Evolutionary conservation across 2,888 invertebrate species (phyloP).

Genomic region (Lumbricus terrestris): DNA sequence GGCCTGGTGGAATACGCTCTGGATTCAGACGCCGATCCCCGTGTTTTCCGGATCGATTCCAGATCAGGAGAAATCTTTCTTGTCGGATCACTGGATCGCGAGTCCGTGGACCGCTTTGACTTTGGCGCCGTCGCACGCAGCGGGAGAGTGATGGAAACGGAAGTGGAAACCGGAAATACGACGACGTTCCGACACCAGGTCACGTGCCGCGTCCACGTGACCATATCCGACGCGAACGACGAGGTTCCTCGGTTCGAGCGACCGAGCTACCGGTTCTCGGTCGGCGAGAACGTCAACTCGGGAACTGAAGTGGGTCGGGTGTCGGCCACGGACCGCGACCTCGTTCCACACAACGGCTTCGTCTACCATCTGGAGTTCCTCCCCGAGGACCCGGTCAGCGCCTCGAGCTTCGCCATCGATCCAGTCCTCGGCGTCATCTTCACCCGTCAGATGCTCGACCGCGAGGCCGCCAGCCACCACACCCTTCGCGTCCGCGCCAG

Average conservation of each 20-base stretch:
- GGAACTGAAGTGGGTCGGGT: slow-evolving; percentile 11
- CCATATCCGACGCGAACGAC: not conserved
- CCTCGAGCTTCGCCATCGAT: slow-evolving; percentile 8
- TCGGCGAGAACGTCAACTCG: not conserved
- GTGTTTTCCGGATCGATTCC: not conserved
- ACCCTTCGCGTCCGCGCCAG: not conserved
- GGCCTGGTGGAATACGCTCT: slow-evolving; percentile 81
- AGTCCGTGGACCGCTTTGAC: not conserved
- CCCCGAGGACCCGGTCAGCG: not conserved
- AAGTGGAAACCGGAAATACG: not conserved
- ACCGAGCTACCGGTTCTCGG: not conserved
- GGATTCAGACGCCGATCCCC: not conserved
- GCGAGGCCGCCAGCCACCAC: not conserved
- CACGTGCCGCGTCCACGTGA: slow-evolving; percentile 13
- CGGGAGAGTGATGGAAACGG: not conserved
- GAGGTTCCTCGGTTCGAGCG: not conserved
- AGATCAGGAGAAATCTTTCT: not conserved
- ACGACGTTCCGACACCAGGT: not conserved
- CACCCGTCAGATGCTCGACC: not conserved
- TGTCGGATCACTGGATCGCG: not conserved
- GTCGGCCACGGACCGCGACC: not conserved
- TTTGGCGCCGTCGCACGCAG: not conserved
- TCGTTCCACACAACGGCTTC: not conserved
- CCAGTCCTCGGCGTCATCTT: not conserved
- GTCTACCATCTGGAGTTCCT: slow-evolving; percentile 10